A percentile compares a stretch with the other conserved stretches of the same genome.
Conservation (phyloP, 2,113 vertebrate genomes). For the Synchiropus splendidus region DNA sequence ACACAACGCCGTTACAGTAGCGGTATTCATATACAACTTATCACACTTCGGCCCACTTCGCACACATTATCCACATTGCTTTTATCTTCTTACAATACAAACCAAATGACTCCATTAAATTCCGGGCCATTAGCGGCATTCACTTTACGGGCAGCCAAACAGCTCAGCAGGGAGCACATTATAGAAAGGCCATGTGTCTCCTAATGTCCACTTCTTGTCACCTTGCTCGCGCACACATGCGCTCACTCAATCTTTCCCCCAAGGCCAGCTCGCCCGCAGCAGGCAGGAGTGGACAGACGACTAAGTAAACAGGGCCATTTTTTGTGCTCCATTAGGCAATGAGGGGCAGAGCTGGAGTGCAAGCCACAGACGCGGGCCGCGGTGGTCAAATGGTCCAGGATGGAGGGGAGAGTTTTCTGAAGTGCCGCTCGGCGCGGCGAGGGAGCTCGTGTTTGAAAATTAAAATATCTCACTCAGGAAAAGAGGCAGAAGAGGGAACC, state of each 20-base stretch:
- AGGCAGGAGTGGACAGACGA: slow-evolving; percentile 42
- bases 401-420: slow-evolving; percentile 30
- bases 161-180: slow-evolving; percentile 54
- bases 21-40: slow-evolving; percentile 29
- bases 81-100: slow-evolving; percentile 57
- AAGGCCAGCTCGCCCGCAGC: slow-evolving; percentile 36
- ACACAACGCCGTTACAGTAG: slow-evolving; percentile 24
- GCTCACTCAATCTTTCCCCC: slow-evolving; percentile 23
- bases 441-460: no score
- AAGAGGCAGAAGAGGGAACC: no score
- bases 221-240: slow-evolving; percentile 13
- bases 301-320: slow-evolving; percentile 45
- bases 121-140: slow-evolving; percentile 55
- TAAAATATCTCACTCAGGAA: no score
- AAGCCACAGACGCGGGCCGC: no score
- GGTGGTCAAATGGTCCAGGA: slow-evolving; percentile 33
- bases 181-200: slow-evolving; percentile 49
- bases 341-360: slow-evolving; percentile 44
- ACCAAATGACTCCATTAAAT: slow-evolving; percentile 65
- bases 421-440: slow-evolving; percentile 33
- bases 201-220: slow-evolving; percentile 50
- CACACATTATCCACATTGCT: slow-evolving; percentile 44
- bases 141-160: slow-evolving; percentile 55
- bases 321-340: slow-evolving; percentile 57
- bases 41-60: slow-evolving; percentile 22